Evolutionary conservation across 2,797 vertebrate species (phyloP).

Genomic region (Muscicapa comitata): DNA sequence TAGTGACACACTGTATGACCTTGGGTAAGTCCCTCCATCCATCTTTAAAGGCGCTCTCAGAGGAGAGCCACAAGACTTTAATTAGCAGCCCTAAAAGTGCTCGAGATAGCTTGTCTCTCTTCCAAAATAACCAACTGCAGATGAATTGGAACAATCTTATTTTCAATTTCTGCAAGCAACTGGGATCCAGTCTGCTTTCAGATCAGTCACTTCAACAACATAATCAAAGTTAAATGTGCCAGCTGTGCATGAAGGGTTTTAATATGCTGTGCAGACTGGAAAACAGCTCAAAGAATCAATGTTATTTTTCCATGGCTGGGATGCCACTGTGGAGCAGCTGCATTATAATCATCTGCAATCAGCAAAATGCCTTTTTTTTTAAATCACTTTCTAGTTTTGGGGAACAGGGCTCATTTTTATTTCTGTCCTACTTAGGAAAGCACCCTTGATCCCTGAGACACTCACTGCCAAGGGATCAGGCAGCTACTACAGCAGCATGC

Average conservation of each 20-base stretch:
- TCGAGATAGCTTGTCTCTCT: background rate
- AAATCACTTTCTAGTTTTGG: background rate
- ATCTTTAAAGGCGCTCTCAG: background rate
- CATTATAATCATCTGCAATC: constrained; percentile 7
- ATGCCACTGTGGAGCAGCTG: constrained; percentile 14
- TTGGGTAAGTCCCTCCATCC: constrained; percentile 29
- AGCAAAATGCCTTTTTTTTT: background rate
- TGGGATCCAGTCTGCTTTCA: constrained; percentile 9
- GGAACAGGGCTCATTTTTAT: background rate
- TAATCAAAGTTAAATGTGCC: constrained; percentile 34
- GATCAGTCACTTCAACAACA: constrained; percentile 33
- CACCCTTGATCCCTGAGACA: background rate
- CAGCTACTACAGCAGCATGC: background rate
- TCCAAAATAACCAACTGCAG: constrained; percentile 32
- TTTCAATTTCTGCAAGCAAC: constrained; percentile 4
- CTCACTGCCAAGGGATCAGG: background rate
- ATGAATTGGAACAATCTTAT: constrained; percentile 28
- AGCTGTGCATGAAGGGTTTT: constrained; percentile 34
- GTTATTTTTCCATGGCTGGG: constrained; percentile 15
- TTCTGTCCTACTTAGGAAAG: background rate
- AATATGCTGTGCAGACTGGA: background rate
- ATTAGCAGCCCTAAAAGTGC: constrained; percentile 33
- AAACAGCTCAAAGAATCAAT: constrained; percentile 15
- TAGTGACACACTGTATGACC: background rate
- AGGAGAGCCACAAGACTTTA: constrained; percentile 4